Evolutionary conservation across 2,113 vertebrate species (phyloP).

Genomic region (Microtus richardsoni): DNA sequence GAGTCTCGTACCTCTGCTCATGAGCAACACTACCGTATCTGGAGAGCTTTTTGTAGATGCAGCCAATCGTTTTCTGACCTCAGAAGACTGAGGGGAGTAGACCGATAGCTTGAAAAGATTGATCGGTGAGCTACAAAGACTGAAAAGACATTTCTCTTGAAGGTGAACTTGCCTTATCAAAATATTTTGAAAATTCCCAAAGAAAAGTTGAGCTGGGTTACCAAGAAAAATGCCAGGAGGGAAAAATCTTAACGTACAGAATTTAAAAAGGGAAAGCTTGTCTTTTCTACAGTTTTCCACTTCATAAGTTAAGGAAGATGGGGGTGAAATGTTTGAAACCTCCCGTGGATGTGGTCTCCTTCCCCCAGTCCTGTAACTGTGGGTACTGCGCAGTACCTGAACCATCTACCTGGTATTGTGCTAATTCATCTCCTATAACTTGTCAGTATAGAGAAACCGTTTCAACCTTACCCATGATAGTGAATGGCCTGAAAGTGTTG

Average conservation of each 20-base stretch:
- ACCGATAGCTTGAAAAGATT: not conserved
- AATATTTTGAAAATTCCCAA: slow-evolving; percentile 53
- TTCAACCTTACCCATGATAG: not conserved
- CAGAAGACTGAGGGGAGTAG: not conserved
- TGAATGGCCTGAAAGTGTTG: not conserved
- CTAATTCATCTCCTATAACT: not conserved
- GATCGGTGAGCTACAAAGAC: slow-evolving; percentile 1
- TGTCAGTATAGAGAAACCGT: slow-evolving; percentile 22
- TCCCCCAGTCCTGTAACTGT: not conserved
- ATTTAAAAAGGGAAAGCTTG: slow-evolving; percentile 17
- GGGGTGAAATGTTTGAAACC: not conserved
- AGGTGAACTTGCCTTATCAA: slow-evolving; percentile 33
- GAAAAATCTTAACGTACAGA: not conserved
- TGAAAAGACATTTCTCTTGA: slow-evolving; percentile 47
- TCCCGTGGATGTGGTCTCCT: not conserved
- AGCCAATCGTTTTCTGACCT: not conserved
- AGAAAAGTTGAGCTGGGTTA: slow-evolving; percentile 29
- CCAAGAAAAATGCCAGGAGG: slow-evolving; percentile 15
- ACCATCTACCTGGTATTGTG: not conserved
- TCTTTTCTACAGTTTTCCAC: not conserved
- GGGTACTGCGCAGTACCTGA: not conserved
- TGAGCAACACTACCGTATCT: not conserved
- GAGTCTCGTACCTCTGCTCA: not conserved
- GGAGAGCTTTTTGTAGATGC: not conserved
- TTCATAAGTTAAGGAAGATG: not conserved